These are phyloP conservation scores for Aplysina aerophoba DNA, from an alignment of 37 sponge, comb jelly and placozoan species.

Conservation along the genomic window DNA sequence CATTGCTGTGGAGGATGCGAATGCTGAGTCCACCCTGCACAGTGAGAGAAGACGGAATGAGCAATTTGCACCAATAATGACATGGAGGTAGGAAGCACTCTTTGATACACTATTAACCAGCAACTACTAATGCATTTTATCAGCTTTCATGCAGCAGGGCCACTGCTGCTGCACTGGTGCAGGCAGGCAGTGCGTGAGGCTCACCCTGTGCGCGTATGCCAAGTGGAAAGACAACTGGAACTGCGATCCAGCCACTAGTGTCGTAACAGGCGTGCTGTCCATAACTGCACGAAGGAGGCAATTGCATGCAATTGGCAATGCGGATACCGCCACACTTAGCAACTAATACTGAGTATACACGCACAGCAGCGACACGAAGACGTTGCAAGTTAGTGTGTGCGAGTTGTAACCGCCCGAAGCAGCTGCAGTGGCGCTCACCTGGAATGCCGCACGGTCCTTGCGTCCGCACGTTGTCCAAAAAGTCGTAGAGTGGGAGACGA, in stretches of 20 bases:
- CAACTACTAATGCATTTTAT: no score
- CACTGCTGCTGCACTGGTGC: no score
- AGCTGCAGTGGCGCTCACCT: not conserved
- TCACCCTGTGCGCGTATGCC: constrained; percentile 66
- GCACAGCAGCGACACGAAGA: no score
- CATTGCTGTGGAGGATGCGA: constrained; percentile 48
- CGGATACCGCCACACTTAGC: no score
- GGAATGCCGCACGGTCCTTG: constrained; percentile 76
- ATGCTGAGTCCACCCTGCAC: constrained; percentile 60
- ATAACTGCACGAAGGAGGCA: constrained; percentile 2
- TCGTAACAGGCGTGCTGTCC: constrained; percentile 35
- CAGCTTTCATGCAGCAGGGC: no score
- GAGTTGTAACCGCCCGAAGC: no score
- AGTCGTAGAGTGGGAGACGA: constrained; percentile 59
- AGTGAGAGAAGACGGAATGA: no score
- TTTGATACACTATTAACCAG: no score
- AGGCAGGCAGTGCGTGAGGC: not conserved
- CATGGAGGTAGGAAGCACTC: no score
- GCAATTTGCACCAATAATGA: no score
- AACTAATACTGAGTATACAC: no score
- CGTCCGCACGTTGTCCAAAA: constrained; percentile 83
- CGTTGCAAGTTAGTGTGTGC: no score
- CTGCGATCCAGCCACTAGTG: constrained; percentile 42
- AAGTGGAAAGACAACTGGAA: constrained; percentile 59
- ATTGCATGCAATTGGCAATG: not conserved